Evolutionary conservation across 2,113 vertebrate species (phyloP), one percentile per base, ranked within the genome.

Genomic region (Typhlomys cinereus): DNA sequence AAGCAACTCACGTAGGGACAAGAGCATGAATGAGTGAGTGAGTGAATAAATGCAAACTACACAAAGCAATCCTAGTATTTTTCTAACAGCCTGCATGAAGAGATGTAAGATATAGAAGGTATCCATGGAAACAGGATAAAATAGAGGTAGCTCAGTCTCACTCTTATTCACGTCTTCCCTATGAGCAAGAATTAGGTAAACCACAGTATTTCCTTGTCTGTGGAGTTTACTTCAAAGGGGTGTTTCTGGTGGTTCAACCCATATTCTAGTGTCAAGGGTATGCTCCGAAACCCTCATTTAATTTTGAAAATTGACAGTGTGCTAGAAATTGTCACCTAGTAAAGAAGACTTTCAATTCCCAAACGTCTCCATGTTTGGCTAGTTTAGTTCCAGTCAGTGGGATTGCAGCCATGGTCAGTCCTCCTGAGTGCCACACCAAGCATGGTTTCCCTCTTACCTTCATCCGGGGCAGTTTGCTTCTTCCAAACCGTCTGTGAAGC

Each of bases 61-160:
- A 48, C n/a, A 71, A 78, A 90, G 41, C 57, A 74, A 27, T 69
- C 15, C 10, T 41, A 8, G 8, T 66, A 48, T 88, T 57, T 62
- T 71, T 70, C 54, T 62, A 67, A 85, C 7, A 76, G 12, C 11
- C 69, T 62, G 2, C 27, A 18, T 71, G 20, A 71, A 70, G 36
- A 69, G 48, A 89, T 66, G 27, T 52, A 50, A 85, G 73, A 57
- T 29, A 36, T 1, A 36, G 44, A 89, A 76, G 7, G 39, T 69
- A 94, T 79, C 36, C 61, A 90, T 88, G 81, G 84, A 89, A 93
- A 87, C 52, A 81, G 27, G 50, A 54, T 17, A 81, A 81, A 84
- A 64, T 82, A 31, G 54, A 67, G 73, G 31, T 41, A 75, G 4
- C 20, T 34, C 59, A 69, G 27, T 83, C 36, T 91, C 31, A 23